Evolutionary conservation across 30 jellyfish, hydroid and myxozoan species (phyloP).

Genomic region (Turritopsis dohrnii): DNA sequence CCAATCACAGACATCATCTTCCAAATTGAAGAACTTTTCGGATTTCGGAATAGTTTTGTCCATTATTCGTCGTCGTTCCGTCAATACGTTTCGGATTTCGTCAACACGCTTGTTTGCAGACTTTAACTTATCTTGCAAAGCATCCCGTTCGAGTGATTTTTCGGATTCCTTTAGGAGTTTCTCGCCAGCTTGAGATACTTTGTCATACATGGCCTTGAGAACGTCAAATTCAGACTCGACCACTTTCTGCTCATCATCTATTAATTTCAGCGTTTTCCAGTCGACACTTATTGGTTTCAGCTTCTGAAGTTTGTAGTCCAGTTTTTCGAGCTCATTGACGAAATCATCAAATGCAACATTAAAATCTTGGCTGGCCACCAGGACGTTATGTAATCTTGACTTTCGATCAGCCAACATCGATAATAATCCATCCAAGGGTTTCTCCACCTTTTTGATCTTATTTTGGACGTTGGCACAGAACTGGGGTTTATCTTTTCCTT

Average conservation of each 20-base stretch:
- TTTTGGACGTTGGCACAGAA: constrained; percentile 61
- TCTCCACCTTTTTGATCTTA: constrained; percentile 40
- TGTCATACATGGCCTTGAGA: constrained; percentile 51
- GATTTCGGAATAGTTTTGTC: constrained; percentile 59
- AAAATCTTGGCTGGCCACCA: constrained; percentile 50
- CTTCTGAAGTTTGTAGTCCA: constrained; percentile 39
- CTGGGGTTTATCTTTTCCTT: constrained; percentile 70
- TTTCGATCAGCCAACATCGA: constrained; percentile 46
- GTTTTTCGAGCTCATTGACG: constrained; percentile 34
- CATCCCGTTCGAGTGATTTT: constrained; percentile 31
- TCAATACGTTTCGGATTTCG: constrained; percentile 20
- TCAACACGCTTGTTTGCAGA: constrained; percentile 45
- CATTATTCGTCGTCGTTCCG: constrained; percentile 37
- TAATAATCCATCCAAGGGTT: constrained; percentile 61
- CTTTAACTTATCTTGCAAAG: constrained; percentile 40
- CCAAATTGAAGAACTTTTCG: constrained; percentile 39
- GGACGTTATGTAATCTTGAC: constrained; percentile 43
- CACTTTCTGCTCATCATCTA: constrained; percentile 69
- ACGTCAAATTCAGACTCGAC: constrained; percentile 42
- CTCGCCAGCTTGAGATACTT: constrained; percentile 39
- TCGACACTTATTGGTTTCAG: constrained; percentile 59
- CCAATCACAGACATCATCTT: constrained; percentile 43
- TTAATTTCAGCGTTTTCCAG: constrained; percentile 57
- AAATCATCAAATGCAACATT: constrained; percentile 40
- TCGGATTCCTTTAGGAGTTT: constrained; percentile 38